Percentiles rank a stretch among this genome's conserved stretches.
These are phyloP conservation scores for Thalassarche chlororhynchos DNA, from an alignment of 2,113 vertebrate genomes.

Conservation along the genomic window DNA sequence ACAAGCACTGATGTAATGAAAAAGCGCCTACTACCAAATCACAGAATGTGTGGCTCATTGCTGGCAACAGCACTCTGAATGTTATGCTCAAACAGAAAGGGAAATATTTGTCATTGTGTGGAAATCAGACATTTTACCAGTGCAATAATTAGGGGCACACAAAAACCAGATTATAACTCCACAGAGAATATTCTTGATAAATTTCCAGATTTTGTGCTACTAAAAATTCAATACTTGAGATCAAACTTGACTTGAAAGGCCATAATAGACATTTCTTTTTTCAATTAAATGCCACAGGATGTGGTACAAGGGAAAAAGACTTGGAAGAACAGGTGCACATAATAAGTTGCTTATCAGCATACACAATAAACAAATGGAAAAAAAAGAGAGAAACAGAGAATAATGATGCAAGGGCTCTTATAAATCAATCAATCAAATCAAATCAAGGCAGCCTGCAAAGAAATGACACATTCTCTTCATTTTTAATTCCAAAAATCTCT, in stretches of 20 bases:
- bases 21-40: background rate
- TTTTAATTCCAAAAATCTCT: background rate
- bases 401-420: background rate
- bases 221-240: background rate
- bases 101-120: background rate
- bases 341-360: background rate
- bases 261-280: background rate
- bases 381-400: background rate
- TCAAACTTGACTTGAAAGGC: background rate
- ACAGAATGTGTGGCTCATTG: background rate
- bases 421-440: background rate
- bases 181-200: background rate
- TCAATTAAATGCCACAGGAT: background rate
- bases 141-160: background rate
- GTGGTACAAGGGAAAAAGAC: background rate
- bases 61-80: background rate
- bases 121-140: background rate
- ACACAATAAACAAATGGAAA: background rate
- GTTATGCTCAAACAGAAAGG: background rate
- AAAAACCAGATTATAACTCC: background rate
- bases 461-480: background rate
- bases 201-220: background rate
- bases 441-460: background rate
- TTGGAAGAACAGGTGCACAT: background rate
- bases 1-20: background rate